Percentiles rank a stretch among this genome's conserved stretches.
These are phyloP conservation scores for Rhinoraja longicauda DNA, from an alignment of 2,797 vertebrate species.

Conservation along the genomic window DNA sequence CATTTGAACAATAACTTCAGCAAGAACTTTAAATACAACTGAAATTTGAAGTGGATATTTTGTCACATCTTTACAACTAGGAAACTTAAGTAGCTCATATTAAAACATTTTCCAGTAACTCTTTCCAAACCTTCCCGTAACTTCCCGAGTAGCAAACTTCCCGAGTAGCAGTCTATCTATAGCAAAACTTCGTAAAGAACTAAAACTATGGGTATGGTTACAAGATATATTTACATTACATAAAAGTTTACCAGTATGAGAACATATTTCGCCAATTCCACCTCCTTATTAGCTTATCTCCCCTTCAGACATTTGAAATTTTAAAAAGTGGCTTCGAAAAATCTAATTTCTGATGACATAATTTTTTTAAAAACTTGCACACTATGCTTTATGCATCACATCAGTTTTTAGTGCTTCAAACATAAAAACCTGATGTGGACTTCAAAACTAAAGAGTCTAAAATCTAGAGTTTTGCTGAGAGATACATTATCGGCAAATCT, in stretches of 20 bases:
- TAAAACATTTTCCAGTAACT: not conserved
- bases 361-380: not conserved
- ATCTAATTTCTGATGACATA: not conserved
- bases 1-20: not conserved
- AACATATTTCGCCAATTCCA: not conserved
- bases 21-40: slow-evolving; percentile 3
- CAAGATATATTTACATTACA: slow-evolving; percentile 18
- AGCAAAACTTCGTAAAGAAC: not conserved
- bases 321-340: not conserved
- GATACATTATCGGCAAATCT: not conserved
- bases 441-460: not conserved
- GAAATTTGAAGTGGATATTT: slow-evolving; percentile 15
- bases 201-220: too few species aligned
- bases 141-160: slow-evolving; percentile 24
- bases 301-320: not conserved
- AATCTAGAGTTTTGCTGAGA: not conserved
- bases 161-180: not conserved
- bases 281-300: not conserved
- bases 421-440: not conserved
- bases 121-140: not conserved
- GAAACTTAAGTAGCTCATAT: not conserved
- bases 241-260: not conserved
- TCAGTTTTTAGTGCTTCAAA: not conserved
- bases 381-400: not conserved
- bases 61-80: not conserved